Evolutionary conservation across 1,140 invertebrate species (phyloP).

Genomic region (Himalopsyche phryganea): DNA sequence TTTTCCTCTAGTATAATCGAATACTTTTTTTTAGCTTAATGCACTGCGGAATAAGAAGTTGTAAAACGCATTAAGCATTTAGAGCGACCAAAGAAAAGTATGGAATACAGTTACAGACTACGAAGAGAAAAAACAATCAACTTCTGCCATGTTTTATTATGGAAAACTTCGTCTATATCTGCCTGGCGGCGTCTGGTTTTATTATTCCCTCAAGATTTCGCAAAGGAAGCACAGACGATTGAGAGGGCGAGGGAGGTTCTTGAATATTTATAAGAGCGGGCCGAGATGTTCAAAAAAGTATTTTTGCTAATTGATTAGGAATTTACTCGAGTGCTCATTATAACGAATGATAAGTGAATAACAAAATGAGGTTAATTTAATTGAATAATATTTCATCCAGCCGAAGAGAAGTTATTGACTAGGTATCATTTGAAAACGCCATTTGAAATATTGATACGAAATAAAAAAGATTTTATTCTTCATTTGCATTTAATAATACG

Average conservation of each 20-base stretch:
- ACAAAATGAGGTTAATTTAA: too few relatives aligned
- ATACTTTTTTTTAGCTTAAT: slow-evolving; percentile 8
- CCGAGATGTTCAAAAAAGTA: background rate
- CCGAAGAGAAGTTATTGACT: too few relatives aligned
- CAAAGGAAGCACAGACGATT: background rate
- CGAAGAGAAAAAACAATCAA: slow-evolving; percentile 26
- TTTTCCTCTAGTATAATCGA: slow-evolving; percentile 2
- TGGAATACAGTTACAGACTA: slow-evolving; percentile 13
- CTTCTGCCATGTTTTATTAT: slow-evolving; percentile 30
- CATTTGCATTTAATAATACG: too few relatives aligned
- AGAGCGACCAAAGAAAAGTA: slow-evolving; percentile 17
- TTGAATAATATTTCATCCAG: too few relatives aligned
- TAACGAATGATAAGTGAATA: too few relatives aligned
- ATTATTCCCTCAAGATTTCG: slow-evolving; percentile 22
- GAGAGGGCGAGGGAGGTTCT: background rate
- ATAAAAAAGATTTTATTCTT: too few relatives aligned
- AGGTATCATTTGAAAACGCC: too few relatives aligned
- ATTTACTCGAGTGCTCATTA: too few relatives aligned
- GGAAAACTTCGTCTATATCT: slow-evolving; percentile 28
- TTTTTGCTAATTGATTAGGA: too few relatives aligned
- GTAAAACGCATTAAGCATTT: slow-evolving; percentile 27
- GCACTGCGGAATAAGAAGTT: slow-evolving; percentile 13
- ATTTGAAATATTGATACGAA: too few relatives aligned
- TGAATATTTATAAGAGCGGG: background rate
- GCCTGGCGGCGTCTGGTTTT: slow-evolving; percentile 12